phyloP scores from a whole-genome alignment of 2,113 vertebrate genomes.

The Heterocephalus glaber region DNA sequence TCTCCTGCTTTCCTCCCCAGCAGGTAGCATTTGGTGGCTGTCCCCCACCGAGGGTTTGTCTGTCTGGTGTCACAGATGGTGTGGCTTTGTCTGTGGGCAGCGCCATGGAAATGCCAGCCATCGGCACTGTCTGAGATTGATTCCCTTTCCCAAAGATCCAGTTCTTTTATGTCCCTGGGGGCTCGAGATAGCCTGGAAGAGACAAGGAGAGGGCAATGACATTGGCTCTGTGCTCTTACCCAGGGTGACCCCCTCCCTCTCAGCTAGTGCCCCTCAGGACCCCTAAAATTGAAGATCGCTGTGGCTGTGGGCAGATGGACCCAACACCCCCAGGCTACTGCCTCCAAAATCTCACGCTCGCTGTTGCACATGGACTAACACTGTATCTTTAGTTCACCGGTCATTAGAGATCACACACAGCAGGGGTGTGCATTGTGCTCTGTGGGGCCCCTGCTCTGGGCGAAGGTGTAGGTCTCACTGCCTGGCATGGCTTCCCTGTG shows the following conservation, averaged over 20 bases:
- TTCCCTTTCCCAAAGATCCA: conserved; percentile 67
- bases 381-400: not conserved
- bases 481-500: not conserved
- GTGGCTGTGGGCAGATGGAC: not conserved
- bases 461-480: not conserved
- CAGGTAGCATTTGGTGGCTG: conserved; percentile 84
- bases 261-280: not conserved
- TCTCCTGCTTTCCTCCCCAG: conserved; percentile 66
- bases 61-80: conserved; percentile 85
- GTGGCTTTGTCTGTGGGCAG: conserved; percentile 80
- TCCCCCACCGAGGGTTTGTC: conserved; percentile 60
- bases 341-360: not conserved
- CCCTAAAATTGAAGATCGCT: not conserved
- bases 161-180: conserved; percentile 70
- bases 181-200: not conserved
- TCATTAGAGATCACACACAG: not conserved
- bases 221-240: not conserved
- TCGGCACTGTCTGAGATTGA: conserved; percentile 69
- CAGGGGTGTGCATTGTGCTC: accelerated
- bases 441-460: not conserved
- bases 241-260: not conserved
- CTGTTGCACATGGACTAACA: not conserved
- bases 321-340: not conserved
- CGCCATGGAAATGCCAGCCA: conserved; percentile 84
- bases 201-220: accelerated